Percentiles rank a stretch among this genome's conserved stretches.
These are phyloP conservation scores for Poeciliopsis turneri DNA, from an alignment of 2,797 vertebrate species.

Conservation along the genomic window DNA sequence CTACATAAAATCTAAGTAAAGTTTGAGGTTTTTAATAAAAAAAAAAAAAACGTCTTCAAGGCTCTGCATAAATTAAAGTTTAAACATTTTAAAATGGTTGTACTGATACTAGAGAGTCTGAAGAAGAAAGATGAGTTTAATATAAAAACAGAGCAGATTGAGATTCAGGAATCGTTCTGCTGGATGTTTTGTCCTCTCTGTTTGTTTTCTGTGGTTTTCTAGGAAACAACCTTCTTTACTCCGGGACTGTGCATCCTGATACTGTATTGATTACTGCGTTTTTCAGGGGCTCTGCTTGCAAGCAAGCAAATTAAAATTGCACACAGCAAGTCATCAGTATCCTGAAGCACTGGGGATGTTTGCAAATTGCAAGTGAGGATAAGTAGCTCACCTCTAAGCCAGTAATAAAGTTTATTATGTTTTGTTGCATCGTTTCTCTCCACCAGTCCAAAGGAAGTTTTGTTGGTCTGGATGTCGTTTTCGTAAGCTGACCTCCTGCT, in stretches of 20 bases:
- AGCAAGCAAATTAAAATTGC: neutral
- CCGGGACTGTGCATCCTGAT: conserved; percentile 13
- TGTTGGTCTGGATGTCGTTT: neutral
- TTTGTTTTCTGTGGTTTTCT: conserved; percentile 3
- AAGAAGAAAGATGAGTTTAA: neutral
- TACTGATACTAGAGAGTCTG: neutral
- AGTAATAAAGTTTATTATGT: neutral
- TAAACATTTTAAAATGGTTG: neutral
- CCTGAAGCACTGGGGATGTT: neutral
- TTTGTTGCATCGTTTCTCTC: neutral
- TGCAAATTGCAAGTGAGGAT: neutral
- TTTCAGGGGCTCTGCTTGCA: neutral
- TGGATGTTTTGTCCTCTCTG: neutral
- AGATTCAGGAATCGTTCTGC: neutral
- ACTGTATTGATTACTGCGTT: conserved; percentile 8
- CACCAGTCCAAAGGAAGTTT: neutral
- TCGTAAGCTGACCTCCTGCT: neutral
- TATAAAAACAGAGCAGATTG: neutral
- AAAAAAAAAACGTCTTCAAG: neutral
- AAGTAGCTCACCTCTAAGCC: neutral
- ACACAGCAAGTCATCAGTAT: neutral
- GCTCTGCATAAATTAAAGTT: neutral
- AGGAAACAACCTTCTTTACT: neutral
- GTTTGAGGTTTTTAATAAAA: neutral
- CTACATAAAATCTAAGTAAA: neutral